Evolutionary conservation across 2,888 invertebrate species (phyloP).

Genomic region (Mythimna pallens): DNA sequence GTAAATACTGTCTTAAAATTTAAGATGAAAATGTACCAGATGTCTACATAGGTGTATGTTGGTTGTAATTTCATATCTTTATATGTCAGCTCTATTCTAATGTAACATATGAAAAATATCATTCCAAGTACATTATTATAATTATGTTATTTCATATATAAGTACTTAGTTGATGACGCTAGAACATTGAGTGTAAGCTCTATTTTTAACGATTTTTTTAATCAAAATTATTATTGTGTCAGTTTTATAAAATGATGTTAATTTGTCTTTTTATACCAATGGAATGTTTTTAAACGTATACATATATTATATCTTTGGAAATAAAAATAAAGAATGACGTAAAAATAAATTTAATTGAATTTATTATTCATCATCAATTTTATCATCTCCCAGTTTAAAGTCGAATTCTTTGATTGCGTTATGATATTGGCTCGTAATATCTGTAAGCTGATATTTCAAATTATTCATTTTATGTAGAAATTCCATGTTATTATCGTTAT

Average conservation of each 20-base stretch:
- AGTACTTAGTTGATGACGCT: constrained; percentile 69
- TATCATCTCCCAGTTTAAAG: constrained; percentile 1
- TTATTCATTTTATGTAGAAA: constrained; percentile 50
- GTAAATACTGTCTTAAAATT: constrained; percentile 14
- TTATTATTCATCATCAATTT: background rate
- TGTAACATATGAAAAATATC: constrained; percentile 58
- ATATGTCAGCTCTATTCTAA: constrained; percentile 16
- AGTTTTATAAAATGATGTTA: constrained; percentile 28
- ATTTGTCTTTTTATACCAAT: constrained; percentile 18
- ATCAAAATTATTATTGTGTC: constrained; percentile 16
- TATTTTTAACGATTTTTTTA: constrained; percentile 11
- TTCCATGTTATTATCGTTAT: constrained; percentile 28
- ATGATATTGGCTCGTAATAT: constrained; percentile 56
- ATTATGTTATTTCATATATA: constrained; percentile 55
- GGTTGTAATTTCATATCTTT: constrained; percentile 20
- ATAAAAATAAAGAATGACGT: constrained; percentile 51
- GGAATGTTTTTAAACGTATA: constrained; percentile 51
- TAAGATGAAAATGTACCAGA: constrained; percentile 3
- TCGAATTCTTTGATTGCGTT: constrained; percentile 46
- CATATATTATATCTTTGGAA: constrained; percentile 36
- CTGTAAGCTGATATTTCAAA: constrained; percentile 51
- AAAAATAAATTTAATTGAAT: background rate
- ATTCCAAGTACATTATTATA: constrained; percentile 67
- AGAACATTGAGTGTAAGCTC: constrained; percentile 60
- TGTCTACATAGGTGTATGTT: constrained; percentile 2